Percentiles rank a stretch among this genome's conserved stretches.
Evolutionary conservation across 2,888 invertebrate genomes (phyloP).

Genomic region (Anoplius nigerrimus): DNA sequence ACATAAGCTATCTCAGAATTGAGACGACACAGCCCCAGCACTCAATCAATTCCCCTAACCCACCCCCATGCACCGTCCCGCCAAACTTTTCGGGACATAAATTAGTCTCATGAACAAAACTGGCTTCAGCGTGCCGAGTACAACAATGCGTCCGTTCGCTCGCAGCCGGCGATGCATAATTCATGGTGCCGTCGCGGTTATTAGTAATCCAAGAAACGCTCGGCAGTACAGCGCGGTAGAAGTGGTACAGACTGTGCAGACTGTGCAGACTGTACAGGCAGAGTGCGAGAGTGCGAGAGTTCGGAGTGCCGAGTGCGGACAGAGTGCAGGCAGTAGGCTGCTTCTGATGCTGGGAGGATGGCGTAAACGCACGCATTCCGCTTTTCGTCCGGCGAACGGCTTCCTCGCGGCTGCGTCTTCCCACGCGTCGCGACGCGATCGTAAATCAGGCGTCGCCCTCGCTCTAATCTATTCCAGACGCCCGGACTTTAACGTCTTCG

Average conservation of each 20-base stretch:
- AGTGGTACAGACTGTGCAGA: background rate
- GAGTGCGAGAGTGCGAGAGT: background rate
- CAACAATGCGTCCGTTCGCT: background rate
- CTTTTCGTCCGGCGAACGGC: background rate
- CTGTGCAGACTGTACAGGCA: background rate
- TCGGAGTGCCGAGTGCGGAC: background rate
- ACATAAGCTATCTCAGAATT: too few relatives aligned
- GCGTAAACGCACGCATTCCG: constrained; percentile 34
- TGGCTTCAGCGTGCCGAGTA: background rate
- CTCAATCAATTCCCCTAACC: too few relatives aligned
- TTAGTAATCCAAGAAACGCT: too few relatives aligned
- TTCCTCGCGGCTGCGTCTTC: background rate
- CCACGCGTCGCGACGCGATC: constrained; percentile 48
- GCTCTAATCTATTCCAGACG: constrained; percentile 52
- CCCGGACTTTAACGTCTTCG: background rate
- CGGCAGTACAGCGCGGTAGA: too few relatives aligned
- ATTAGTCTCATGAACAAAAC: background rate
- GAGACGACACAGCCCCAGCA: too few relatives aligned
- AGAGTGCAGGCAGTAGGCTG: too few relatives aligned
- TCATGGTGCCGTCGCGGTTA: too few relatives aligned
- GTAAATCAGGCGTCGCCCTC: constrained; percentile 51
- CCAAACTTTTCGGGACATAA: too few relatives aligned
- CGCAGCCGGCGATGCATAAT: background rate
- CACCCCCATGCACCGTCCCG: too few relatives aligned
- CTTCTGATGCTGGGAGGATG: background rate